Evolutionary conservation across 2,113 vertebrate species (phyloP), one percentile per base, ranked within the genome.

Genomic region (Vulpes ferrilata): DNA sequence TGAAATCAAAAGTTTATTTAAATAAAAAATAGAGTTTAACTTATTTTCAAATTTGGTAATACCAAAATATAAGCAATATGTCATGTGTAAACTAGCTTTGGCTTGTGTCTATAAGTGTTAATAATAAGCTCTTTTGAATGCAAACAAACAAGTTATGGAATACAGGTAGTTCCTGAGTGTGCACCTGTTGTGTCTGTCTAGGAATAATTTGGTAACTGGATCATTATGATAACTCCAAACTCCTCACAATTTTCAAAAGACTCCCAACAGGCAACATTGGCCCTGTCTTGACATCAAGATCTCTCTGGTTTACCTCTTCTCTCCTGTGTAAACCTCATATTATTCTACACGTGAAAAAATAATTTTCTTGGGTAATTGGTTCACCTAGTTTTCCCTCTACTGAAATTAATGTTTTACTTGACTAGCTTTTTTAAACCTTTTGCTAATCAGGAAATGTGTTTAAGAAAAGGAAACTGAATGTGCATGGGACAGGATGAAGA

Each of bases 361-460:
- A 67, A 35, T 79, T 91, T 90, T 60, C 64, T 85, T 76, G 35
- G 91, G 73, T 92, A 23, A 96, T 25, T 89, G 3, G 62, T 93
- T 32, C 67, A 88, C 5, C 23, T 96, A 30, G 30, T 92, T 97
- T 92, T 30, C 60, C 80, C 96, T 81, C 53, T 60, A 71, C 23
- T 97, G 64, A 96, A 90, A 80, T 92, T 97, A 83, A 23, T 95
- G 32, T 71, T 92, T 95, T 80, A 88, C 32, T 62, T 96, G 15
- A 95, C 85, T 85, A 81, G 32, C 20, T 69, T 87, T 80, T 82
- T 92, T 80, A 1, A 67, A n/a, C 35, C 27, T 76, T 96, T 96
- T 93, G 30, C 60, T 83, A 84, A 74, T 96, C 30, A 93, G n/a
- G 27, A 96, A 96, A 60, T 95, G 79, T 90, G 20, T 88, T 85